Evolutionary conservation across 2,113 vertebrate genomes (phyloP).

Genomic region (Heliornis fulica): DNA sequence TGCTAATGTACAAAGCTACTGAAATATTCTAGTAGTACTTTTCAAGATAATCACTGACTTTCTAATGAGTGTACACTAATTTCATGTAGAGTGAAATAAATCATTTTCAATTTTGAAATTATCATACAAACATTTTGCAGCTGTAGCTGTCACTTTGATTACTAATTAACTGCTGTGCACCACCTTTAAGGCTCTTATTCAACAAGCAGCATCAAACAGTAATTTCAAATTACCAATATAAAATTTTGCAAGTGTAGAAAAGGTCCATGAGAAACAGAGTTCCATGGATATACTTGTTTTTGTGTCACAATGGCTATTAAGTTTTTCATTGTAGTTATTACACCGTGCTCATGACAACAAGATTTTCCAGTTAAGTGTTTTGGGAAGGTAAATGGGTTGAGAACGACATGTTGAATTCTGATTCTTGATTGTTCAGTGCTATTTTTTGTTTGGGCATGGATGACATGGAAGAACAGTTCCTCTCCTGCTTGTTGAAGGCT

Average conservation of each 20-base stretch:
- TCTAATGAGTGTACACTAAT: constrained; percentile 58
- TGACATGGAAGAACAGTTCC: not conserved
- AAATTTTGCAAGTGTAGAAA: not conserved
- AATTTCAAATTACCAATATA: constrained; percentile 16
- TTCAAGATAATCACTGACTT: constrained; percentile 27
- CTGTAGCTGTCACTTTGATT: constrained; percentile 65
- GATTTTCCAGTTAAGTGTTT: not conserved
- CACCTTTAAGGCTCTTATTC: constrained; percentile 37
- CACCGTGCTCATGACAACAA: not conserved
- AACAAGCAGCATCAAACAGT: constrained; percentile 10
- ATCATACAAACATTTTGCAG: constrained; percentile 66
- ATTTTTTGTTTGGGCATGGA: not conserved
- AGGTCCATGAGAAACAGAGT: not conserved
- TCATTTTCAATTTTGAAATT: constrained; percentile 65
- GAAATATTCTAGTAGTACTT: constrained; percentile 3
- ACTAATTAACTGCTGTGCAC: constrained; percentile 55
- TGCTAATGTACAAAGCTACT: not conserved
- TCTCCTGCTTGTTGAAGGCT: not conserved
- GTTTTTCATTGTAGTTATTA: not conserved
- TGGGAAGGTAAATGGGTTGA: not conserved
- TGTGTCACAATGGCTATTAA: not conserved
- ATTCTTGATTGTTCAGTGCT: not conserved
- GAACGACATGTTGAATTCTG: not conserved
- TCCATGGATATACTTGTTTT: not conserved
- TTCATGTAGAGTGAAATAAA: constrained; percentile 59